Evolutionary conservation across 35 echinoderm and acorn worm species (phyloP).

Genomic region (Chiridota heheva): DNA sequence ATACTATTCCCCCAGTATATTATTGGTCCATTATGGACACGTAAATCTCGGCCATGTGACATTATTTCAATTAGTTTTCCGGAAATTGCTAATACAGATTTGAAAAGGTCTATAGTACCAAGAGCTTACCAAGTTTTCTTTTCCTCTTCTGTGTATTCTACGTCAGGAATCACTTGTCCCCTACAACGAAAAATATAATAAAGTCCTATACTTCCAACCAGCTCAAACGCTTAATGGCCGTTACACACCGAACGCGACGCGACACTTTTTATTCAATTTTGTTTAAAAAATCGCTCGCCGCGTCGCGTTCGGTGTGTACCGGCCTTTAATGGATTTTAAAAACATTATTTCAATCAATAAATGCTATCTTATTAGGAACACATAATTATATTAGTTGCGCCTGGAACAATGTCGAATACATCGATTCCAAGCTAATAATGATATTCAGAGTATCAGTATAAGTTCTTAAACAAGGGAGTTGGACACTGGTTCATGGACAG

Average conservation of each 20-base stretch:
- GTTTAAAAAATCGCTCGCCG: too few species aligned
- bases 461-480: too few species aligned
- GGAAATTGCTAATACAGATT: too few species aligned
- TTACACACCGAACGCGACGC: background rate
- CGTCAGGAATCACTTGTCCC: conserved; percentile 62
- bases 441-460: too few species aligned
- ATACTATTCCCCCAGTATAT: too few species aligned
- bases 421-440: too few species aligned
- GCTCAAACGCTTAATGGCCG: too few species aligned
- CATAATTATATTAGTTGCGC: background rate
- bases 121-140: conserved; percentile 80
- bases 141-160: conserved; percentile 84
- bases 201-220: background rate
- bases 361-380: background rate
- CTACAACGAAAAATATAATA: conserved; percentile 33
- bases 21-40: too few species aligned
- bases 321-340: background rate
- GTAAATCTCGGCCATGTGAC: too few species aligned
- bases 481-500: too few species aligned
- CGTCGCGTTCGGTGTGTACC: background rate
- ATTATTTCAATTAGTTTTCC: too few species aligned
- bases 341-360: background rate
- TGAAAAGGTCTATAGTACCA: too few species aligned
- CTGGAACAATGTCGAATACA: background rate
- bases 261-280: background rate